These are phyloP conservation scores for Liolophura sinensis DNA, from an alignment of 1,140 invertebrate genomes.

Conservation along the genomic window DNA sequence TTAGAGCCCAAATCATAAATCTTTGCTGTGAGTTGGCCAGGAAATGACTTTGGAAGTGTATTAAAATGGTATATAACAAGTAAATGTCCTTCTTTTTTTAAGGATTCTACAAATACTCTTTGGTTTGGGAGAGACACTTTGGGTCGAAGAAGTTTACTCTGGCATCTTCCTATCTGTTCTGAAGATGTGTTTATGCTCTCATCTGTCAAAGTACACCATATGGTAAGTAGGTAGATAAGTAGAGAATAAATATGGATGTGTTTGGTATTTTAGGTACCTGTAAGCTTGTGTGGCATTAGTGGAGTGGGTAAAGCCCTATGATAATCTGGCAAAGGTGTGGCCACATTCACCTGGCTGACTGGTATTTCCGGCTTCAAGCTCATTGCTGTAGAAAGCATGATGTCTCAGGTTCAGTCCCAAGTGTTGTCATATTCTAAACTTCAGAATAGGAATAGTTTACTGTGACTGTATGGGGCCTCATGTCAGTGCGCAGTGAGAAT, in stretches of 20 bases:
- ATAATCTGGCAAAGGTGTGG: too few species aligned
- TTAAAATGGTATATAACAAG: background rate
- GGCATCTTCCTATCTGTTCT: conserved; percentile 56
- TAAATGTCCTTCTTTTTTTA: conserved; percentile 16
- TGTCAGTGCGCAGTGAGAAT: too few species aligned
- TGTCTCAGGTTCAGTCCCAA: too few species aligned
- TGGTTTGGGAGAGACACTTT: conserved; percentile 86
- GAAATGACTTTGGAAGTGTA: conserved; percentile 1
- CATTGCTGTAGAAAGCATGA: too few species aligned
- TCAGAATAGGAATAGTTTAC: too few species aligned
- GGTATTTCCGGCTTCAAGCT: too few species aligned
- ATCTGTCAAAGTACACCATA: conserved; percentile 38
- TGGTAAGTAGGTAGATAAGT: conserved; percentile 33
- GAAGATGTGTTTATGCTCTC: conserved; percentile 38
- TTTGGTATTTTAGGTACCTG: too few species aligned
- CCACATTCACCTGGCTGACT: too few species aligned
- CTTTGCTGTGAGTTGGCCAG: background rate
- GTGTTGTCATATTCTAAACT: too few species aligned
- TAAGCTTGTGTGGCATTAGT: too few species aligned
- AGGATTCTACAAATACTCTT: conserved; percentile 64
- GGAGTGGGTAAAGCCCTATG: too few species aligned
- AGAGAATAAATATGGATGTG: background rate
- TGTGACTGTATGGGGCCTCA: too few species aligned
- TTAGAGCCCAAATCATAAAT: background rate
- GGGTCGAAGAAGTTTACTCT: conserved; percentile 80